These are phyloP conservation scores for Hemistola chrysoprasaria DNA, from an alignment of 2,888 invertebrate species.

Conservation along the genomic window DNA sequence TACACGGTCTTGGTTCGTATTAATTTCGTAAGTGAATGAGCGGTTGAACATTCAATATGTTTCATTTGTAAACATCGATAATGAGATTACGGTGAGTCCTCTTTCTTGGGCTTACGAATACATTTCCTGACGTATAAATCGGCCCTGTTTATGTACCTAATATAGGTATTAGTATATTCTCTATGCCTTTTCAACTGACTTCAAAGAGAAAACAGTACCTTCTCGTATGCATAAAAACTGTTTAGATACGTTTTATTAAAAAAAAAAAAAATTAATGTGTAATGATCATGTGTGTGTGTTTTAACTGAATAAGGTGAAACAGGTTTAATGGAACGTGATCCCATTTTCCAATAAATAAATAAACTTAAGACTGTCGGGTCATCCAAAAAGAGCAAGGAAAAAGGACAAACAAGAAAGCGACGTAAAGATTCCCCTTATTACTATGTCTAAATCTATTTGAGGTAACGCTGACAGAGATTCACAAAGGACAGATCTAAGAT, in stretches of 20 bases:
- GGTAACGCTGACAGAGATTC: slow-evolving; percentile 21
- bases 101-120: too few relatives aligned
- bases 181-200: too few relatives aligned
- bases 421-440: slow-evolving; percentile 16
- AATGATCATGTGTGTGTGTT: too few relatives aligned
- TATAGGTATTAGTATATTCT: too few relatives aligned
- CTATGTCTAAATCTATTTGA: slow-evolving; percentile 23
- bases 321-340: background rate
- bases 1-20: slow-evolving; percentile 12
- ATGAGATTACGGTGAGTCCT: background rate
- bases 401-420: slow-evolving; percentile 15
- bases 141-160: too few relatives aligned
- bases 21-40: slow-evolving; percentile 9
- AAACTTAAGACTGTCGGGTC: slow-evolving; percentile 4
- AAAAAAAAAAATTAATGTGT: too few relatives aligned
- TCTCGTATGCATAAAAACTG: too few relatives aligned
- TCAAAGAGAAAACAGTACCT: too few relatives aligned
- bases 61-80: slow-evolving; percentile 9
- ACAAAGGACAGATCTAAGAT: slow-evolving; percentile 22
- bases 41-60: slow-evolving; percentile 2
- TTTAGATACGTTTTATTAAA: too few relatives aligned
- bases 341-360: slow-evolving; percentile 17
- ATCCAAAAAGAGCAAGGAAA: slow-evolving; percentile 8
- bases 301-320: too few relatives aligned
- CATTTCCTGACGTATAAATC: too few relatives aligned